These are phyloP conservation scores for Drosophila suboccidentalis DNA, from an alignment of 2,888 invertebrate species.

Conservation along the genomic window DNA sequence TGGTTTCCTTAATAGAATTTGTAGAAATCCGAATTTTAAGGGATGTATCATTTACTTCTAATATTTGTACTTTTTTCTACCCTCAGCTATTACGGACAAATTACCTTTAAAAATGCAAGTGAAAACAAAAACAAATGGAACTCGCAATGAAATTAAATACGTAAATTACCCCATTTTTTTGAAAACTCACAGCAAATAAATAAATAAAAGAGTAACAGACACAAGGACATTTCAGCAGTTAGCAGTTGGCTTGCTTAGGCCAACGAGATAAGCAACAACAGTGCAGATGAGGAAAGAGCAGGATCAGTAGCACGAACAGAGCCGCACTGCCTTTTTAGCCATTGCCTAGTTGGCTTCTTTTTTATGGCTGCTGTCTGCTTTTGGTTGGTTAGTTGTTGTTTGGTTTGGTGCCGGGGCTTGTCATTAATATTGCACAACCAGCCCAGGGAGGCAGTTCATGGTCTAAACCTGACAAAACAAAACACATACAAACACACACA, in stretches of 20 bases:
- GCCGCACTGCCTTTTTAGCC: constrained; percentile 36
- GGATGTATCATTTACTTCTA: no score
- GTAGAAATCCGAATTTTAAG: background rate
- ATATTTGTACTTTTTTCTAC: background rate
- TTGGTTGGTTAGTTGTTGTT: constrained; percentile 20
- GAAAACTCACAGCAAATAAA: constrained; percentile 59
- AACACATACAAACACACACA: constrained; percentile 11
- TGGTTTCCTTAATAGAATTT: background rate
- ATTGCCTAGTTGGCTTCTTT: constrained; percentile 54
- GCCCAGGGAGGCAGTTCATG: constrained; percentile 29
- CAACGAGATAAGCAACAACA: constrained; percentile 33
- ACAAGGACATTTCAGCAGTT: constrained; percentile 14
- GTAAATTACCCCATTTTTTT: constrained; percentile 62
- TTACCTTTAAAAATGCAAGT: constrained; percentile 9
- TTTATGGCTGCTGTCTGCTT: constrained; percentile 24
- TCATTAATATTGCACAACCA: constrained; percentile 76
- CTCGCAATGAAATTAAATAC: constrained; percentile 71
- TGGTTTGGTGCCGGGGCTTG: constrained; percentile 42
- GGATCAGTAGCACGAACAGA: background rate
- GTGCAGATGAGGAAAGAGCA: background rate
- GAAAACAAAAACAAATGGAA: constrained; percentile 53
- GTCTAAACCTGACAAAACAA: constrained; percentile 55
- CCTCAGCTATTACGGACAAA: constrained; percentile 6
- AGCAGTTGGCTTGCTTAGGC: constrained; percentile 48
- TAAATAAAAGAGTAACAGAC: constrained; percentile 55